A percentile compares a stretch with the other conserved stretches of the same genome.
phyloP scores from a whole-genome alignment of 2,888 invertebrate species.

The Pseudococcus longispinus region DNA sequence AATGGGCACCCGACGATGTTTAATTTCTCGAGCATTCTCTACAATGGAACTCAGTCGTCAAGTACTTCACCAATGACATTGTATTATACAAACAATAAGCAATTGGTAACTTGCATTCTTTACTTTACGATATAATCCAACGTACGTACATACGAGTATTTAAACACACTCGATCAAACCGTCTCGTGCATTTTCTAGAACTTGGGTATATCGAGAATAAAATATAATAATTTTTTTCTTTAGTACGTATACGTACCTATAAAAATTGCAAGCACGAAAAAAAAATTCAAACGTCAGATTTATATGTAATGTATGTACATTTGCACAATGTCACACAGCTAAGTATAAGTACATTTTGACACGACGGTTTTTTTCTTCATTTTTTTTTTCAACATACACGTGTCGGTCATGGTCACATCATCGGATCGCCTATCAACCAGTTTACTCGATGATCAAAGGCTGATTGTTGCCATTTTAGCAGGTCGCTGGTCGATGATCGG shows the following conservation, averaged over 20 bases:
- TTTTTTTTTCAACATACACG: neutral
- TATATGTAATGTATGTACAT: neutral
- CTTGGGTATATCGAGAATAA: neutral
- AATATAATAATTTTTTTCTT: no score
- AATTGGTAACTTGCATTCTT: neutral
- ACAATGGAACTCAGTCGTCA: neutral
- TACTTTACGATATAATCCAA: neutral
- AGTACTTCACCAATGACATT: neutral
- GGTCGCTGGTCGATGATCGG: neutral
- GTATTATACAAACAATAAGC: neutral
- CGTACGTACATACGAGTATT: no score
- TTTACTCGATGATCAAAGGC: constrained; percentile 17
- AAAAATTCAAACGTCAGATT: neutral
- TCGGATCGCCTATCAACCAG: neutral
- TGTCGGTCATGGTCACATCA: constrained; percentile 18
- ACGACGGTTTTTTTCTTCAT: neutral
- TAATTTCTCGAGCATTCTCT: neutral
- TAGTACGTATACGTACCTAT: no score
- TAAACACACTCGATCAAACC: neutral
- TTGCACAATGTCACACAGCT: no score
- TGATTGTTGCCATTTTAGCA: constrained; percentile 1
- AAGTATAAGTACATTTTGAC: neutral
- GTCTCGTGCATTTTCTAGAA: neutral
- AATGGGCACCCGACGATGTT: neutral
- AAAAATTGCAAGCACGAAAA: no score